Percentiles rank a stretch among this genome's conserved stretches.
These are phyloP conservation scores for Nesoenas mayeri DNA, from an alignment of 2,113 vertebrate species.

Conservation along the genomic window DNA sequence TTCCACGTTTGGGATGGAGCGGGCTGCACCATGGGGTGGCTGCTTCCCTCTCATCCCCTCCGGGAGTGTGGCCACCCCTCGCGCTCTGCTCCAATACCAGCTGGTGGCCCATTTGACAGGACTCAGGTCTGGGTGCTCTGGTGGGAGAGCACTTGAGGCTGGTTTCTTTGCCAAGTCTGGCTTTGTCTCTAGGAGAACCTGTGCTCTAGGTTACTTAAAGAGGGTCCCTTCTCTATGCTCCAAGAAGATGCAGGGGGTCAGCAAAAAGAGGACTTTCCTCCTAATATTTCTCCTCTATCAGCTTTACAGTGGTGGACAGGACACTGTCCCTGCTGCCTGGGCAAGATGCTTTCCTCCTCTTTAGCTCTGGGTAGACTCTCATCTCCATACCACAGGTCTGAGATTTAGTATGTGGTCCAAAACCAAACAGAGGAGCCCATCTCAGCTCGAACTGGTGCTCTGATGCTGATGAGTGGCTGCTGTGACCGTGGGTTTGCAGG, in stretches of 20 bases:
- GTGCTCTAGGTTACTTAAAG: neutral
- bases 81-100: neutral
- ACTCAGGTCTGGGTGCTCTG: neutral
- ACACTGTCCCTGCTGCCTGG: neutral
- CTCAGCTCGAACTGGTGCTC: fast-evolving
- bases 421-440: fast-evolving
- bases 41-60: neutral
- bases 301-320: neutral
- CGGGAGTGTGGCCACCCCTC: fast-evolving
- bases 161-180: neutral
- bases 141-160: neutral
- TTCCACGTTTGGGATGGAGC: neutral
- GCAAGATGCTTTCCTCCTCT: neutral
- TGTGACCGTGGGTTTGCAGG: neutral
- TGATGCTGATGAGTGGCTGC: fast-evolving
- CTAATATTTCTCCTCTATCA: fast-evolving
- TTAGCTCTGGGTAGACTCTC: neutral
- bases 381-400: neutral
- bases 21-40: fast-evolving
- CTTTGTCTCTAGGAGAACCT: neutral
- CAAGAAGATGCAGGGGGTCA: neutral
- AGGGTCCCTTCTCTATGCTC: neutral
- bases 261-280: neutral
- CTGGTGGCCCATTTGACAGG: neutral
- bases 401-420: neutral